phyloP scores from a whole-genome alignment of 2,797 vertebrate genomes.

The Cuculus canorus region DNA sequence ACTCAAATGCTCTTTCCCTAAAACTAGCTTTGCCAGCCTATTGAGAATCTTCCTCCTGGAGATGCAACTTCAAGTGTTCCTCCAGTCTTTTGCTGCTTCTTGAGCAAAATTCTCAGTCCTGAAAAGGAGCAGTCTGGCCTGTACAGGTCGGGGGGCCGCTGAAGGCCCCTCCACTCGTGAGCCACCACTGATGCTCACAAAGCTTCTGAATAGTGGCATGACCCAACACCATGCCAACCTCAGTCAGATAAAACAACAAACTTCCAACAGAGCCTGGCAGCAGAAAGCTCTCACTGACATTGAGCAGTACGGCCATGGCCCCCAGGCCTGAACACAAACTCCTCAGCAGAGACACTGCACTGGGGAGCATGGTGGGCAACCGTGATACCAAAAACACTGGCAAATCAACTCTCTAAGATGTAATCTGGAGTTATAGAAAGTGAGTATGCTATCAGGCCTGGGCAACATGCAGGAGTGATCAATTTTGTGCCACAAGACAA shows the following conservation, averaged over 20 bases:
- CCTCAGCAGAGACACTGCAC: too few relatives aligned
- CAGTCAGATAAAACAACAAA: neutral
- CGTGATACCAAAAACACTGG: too few relatives aligned
- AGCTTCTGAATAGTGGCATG: fast-evolving
- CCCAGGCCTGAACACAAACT: too few relatives aligned
- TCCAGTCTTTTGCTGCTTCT: too few relatives aligned
- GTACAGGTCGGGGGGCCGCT: neutral
- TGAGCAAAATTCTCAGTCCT: fast-evolving
- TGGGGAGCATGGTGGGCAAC: too few relatives aligned
- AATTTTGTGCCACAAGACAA: too few relatives aligned
- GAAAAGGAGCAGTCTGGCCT: fast-evolving
- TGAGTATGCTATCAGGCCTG: too few relatives aligned
- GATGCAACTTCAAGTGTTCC: fast-evolving
- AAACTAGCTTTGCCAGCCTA: neutral
- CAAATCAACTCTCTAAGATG: too few relatives aligned
- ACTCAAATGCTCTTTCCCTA: neutral
- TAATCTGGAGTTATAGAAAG: too few relatives aligned
- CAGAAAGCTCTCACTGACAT: fast-evolving
- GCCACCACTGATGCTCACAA: neutral
- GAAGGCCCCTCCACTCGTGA: neutral
- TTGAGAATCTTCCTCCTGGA: neutral
- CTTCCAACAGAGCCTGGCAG: fast-evolving
- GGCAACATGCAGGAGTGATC: too few relatives aligned
- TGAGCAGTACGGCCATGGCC: fast-evolving
- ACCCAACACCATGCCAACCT: fast-evolving